These are phyloP conservation scores for Balaeniceps rex DNA, from an alignment of 2,113 vertebrate genomes.

Conservation along the genomic window DNA sequence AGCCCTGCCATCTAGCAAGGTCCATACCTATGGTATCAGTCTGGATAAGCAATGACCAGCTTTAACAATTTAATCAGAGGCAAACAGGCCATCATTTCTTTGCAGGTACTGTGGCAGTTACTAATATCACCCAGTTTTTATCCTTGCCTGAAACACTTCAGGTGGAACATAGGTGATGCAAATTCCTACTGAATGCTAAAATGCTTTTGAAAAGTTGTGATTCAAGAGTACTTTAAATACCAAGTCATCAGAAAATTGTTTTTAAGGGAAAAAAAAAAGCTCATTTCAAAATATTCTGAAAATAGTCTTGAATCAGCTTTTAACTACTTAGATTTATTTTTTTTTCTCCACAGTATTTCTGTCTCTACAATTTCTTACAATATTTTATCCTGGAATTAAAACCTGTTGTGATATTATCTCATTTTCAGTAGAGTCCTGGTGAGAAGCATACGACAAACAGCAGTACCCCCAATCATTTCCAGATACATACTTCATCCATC, in stretches of 20 bases:
- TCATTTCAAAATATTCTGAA: background rate
- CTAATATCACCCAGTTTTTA: background rate
- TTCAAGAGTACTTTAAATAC: background rate
- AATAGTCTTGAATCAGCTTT: background rate
- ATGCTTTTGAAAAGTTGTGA: background rate
- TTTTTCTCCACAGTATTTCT: background rate
- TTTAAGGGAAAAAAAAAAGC: background rate
- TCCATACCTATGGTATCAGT: background rate
- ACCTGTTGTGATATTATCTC: background rate
- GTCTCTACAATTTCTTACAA: background rate
- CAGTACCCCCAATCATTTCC: background rate
- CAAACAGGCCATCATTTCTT: background rate
- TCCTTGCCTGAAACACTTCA: background rate
- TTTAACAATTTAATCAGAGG: background rate
- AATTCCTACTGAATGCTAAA: background rate
- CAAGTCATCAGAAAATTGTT: background rate
- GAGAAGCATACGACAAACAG: background rate
- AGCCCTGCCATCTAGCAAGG: background rate
- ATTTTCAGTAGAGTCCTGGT: background rate
- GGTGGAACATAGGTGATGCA: background rate
- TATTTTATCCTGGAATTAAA: constrained; percentile 17
- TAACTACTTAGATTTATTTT: background rate
- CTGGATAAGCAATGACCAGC: background rate
- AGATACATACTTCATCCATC: constrained; percentile 20
- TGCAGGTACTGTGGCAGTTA: fast-evolving